Base-by-base conservation (phyloP, 2,888 invertebrate genomes). In the Drosophila gaucha region DNA sequence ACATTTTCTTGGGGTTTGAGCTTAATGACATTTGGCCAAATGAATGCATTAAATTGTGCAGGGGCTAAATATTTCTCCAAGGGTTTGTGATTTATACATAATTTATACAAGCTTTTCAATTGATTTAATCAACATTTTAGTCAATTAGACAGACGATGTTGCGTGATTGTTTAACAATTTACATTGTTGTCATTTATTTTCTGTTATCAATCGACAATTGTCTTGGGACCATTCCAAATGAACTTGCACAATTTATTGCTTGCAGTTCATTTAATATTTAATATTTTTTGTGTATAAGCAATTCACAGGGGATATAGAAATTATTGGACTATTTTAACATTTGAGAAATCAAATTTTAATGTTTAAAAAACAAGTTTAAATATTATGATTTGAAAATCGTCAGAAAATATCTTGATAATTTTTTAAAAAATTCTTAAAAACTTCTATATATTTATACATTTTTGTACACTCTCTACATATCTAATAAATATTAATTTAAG, bases 11-110 rank as follows among this genome's bases (percentile, higher is more conserved):
- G 28, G 24, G 60, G 38, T 14, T 28, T 24, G 28, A 20, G 18
- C 12, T 2, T 47, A 43, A 43, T 26, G 30, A 26, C 44, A 58
- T 55, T 57, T 47, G 24, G 33, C 33, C 44, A 63, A 63, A 75
- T 69, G 62, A 69, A 78, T 75, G 47, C 56, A 65, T 36, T 52
- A 65, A 64, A 49, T 55, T 44, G 16, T 44, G 31, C 43, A 47
- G 12, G 22, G n/a, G 9, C 12, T n/a, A 41, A 28, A 24, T 30
- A 30, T 30, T 26, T 64, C 52, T 49, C 49, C 6, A 10, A 50
- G 49, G 44, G 4, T 49, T 30, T 35, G 18, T 35, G 24, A 41
- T 49, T 58, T 50, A 54, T 35, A 22, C 22, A 44, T 43, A 43
- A 50, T 60, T 54, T 31, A 60, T 60, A 24, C 28, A 38, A 35